Conservation (phyloP, 2,888 invertebrate genomes). For the Sympetrum striolatum region DNA sequence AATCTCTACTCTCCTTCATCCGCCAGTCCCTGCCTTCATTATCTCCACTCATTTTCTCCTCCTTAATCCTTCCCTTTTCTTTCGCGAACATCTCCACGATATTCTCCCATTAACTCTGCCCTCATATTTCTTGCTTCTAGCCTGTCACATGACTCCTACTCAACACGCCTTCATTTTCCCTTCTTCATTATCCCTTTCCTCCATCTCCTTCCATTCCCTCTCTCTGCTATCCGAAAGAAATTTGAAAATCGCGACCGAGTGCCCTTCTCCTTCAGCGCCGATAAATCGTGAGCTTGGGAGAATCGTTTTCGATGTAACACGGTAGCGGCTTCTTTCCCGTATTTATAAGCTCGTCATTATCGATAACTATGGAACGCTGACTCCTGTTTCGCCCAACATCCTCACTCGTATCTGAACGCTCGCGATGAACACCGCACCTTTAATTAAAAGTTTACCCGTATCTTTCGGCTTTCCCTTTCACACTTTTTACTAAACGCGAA, state of each 20-base stretch:
- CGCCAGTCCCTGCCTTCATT: not conserved
- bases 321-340: not conserved
- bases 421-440: too few relatives aligned
- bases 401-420: too few relatives aligned
- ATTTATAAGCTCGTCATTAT: too few relatives aligned
- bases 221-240: not conserved
- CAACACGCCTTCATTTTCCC: not conserved
- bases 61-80: not conserved
- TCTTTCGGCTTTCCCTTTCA: too few relatives aligned
- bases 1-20: not conserved
- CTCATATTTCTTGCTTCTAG: not conserved
- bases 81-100: not conserved
- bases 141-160: not conserved
- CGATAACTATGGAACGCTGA: too few relatives aligned
- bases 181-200: not conserved
- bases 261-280: not conserved
- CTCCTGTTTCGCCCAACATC: too few relatives aligned
- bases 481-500: too few relatives aligned
- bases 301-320: not conserved
- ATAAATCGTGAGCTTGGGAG: not conserved
- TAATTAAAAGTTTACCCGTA: too few relatives aligned
- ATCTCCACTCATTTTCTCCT: not conserved
- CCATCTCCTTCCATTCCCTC: not conserved
- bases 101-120: not conserved
- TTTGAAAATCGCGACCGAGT: not conserved